Base-by-base conservation (phyloP, 2,113 vertebrate species). In the Neofelis nebulosa region DNA sequence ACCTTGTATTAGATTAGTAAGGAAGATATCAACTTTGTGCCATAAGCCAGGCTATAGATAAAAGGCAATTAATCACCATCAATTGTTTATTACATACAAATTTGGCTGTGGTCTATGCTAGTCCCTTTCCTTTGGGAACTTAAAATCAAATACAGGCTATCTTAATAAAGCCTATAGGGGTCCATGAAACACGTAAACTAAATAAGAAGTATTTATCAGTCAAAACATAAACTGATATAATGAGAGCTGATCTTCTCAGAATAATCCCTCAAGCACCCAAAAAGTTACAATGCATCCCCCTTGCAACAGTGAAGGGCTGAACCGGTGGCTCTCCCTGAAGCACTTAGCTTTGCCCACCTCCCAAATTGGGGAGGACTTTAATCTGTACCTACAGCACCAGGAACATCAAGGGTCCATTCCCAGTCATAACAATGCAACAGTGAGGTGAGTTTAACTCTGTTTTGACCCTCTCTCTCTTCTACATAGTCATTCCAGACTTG, bases 91-190 rank as follows among this genome's bases (percentile, higher is more conserved):
- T 88, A 94, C 55, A 38, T 45, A 88, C 52, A 76, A 85, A 95
- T 96, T 89, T 97, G 25, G 4, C 78, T 89, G 18, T 83, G 83
- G 45, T 89, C 66, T 86, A 31, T 92, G 50, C 27, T 92, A 57
- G 78, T 23, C 33, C 27, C 71, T 82, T 93, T 93, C 55, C 68
- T 71, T 11, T 84, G n/a, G 86, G 69, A 91, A 76, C 38, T 80
- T 65, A 93, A 88, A 97, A 96, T 93, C 76, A 97, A 91, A 96
- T 89, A 80, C 3, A 92, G 38, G 31, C 14, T 83, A 80, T 95
- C 83, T 41, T 80, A 93, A 93, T 74, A 71, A 93, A 84, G 63
- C 63, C 25, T 23, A 84, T 3, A 87, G 31, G 74, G n/a, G 50
- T 93, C 55, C n/a, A 74, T 19, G 10, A 96, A 96, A 78, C 18